Evolutionary conservation across 2,797 vertebrate species (phyloP).

Genomic region (Aphelocoma californica): DNA sequence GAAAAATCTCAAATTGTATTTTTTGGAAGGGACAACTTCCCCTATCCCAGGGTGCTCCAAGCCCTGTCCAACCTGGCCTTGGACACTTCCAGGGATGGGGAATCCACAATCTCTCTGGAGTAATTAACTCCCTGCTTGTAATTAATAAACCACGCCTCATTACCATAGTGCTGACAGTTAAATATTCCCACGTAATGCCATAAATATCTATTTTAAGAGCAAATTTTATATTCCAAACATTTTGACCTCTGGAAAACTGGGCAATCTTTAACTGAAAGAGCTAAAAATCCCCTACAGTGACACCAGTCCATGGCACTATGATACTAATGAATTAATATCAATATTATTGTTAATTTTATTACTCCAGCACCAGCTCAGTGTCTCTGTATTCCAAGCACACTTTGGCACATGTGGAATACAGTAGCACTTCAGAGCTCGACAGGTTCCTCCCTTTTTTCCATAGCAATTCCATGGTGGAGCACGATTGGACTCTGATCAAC

Average conservation of each 20-base stretch:
- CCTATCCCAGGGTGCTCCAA: neutral
- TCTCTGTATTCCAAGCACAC: neutral
- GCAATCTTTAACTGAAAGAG: neutral
- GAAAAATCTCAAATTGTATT: neutral
- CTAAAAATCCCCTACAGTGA: neutral
- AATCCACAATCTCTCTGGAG: too few species aligned
- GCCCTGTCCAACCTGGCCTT: neutral
- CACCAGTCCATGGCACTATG: accelerated
- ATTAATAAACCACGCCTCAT: neutral
- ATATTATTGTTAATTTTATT: neutral
- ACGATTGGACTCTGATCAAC: neutral
- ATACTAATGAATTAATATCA: neutral
- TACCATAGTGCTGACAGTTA: neutral
- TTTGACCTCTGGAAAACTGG: neutral
- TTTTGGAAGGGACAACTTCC: neutral
- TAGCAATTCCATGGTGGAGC: neutral
- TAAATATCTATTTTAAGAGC: neutral
- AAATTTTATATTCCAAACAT: neutral
- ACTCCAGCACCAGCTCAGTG: neutral
- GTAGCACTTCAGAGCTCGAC: neutral
- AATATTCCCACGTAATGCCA: neutral
- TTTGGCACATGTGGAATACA: neutral
- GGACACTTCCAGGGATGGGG: neutral
- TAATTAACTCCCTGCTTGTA: neutral
- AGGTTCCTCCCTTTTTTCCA: conserved; percentile 10